phyloP scores from a whole-genome alignment of 2,888 invertebrate genomes.

The Diarsia dahlii region DNA sequence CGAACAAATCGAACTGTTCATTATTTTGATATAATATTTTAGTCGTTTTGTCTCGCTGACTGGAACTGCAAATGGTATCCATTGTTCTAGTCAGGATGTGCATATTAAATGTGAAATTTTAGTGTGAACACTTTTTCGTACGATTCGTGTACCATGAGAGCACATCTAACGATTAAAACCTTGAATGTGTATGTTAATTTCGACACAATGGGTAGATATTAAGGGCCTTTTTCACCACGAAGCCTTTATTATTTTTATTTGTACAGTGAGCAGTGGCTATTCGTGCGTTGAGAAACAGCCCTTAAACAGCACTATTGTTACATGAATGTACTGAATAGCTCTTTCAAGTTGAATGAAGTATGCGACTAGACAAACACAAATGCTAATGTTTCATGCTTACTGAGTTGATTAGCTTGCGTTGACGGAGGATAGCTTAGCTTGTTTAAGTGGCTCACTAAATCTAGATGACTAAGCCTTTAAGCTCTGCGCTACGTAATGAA shows the following conservation, averaged over 20 bases:
- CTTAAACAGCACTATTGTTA: background rate
- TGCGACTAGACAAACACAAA: slow-evolving; percentile 11
- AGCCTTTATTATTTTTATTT: background rate
- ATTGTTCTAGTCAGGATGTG: background rate
- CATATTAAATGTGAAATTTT: no score
- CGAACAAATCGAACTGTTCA: background rate
- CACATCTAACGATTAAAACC: background rate
- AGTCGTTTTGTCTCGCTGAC: background rate
- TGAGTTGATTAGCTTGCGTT: background rate
- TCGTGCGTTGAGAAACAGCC: background rate
- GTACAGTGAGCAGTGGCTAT: no score
- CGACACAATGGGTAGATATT: background rate
- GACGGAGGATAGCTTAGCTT: background rate
- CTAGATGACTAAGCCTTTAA: background rate
- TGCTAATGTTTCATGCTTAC: background rate
- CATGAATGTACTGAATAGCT: background rate
- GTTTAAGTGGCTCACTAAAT: background rate
- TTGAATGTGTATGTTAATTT: slow-evolving; percentile 27
- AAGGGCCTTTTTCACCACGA: background rate
- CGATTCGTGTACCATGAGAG: background rate
- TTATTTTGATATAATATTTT: background rate
- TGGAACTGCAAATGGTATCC: background rate
- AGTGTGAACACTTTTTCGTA: no score
- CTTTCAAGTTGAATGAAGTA: slow-evolving; percentile 20
- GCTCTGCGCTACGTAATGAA: background rate